Evolutionary conservation across 2,888 invertebrate species (phyloP), one percentile per base, ranked within the genome.

Genomic region (Tortricodes alternella): DNA sequence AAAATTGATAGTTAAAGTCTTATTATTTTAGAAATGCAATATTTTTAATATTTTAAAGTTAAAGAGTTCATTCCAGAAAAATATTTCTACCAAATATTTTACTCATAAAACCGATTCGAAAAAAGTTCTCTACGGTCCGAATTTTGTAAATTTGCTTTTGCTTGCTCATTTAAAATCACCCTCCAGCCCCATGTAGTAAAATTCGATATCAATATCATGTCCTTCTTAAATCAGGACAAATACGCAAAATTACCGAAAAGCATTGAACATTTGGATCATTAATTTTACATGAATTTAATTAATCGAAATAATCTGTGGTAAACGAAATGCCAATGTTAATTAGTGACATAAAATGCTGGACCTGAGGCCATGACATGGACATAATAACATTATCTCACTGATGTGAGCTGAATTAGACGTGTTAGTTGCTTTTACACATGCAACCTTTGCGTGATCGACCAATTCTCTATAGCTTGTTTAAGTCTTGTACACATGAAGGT

Each of bases 311-410:
- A 71, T 58, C 64, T 65, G 59, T 58, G 46, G 60, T 55, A 67
- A 63, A 62, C 63, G 58, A 67, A 66, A 65, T 60, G 43, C 61
- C 60, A 64, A 67, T 71, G 66, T 70, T 71, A 73, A 75, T 75
- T 70, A 69, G 65, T 60, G 58, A 46, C 63, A 63, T 67, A 67
- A 73, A 74, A 73, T 68, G 58, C 19, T 19, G 35, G 64, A 68
- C 58, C n/a, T n/a, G n/a, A n/a, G n/a, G n/a, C n/a, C 60, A 62
- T 65, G 68, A 74, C 71, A 70, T 62, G 71, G 60, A 68, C 70
- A 80, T 81, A 82, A 83, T 84, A 76, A 78, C 77, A 80, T 82
- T 83, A 83, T 83, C 77, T 78, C 71, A 68, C 73, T 62, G 72
- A 69, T 73, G 75, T 71, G 70, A 70, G 71, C 61, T 67, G 67